Base-by-base conservation (phyloP, 1,140 invertebrate species). In the Orchestia grillus region DNA sequence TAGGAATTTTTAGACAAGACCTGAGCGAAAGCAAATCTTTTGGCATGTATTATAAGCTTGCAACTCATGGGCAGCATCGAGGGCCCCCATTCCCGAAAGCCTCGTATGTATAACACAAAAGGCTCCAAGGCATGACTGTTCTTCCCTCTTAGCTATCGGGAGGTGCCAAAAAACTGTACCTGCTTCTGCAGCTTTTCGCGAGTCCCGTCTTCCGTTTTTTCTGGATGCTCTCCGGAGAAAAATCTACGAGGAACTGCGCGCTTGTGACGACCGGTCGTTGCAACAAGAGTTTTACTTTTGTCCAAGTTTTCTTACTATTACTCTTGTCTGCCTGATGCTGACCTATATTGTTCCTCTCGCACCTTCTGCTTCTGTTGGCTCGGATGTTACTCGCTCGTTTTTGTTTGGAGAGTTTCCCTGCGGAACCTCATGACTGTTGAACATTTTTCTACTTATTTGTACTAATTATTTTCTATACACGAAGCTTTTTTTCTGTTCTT, bases 31-130 rank as follows among this genome's bases (percentile, higher is more conserved):
- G 62, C 11, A 90, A 90, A 44, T 90, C 88, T 90, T 90, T 90
- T 1, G 41, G n/a, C 41, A 90, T 90, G 88, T 41, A 90, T 90
- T 90, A 90, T 90, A 43, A 90, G 88, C 88, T 44, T 42, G 6
- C 43, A 90, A 90, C 88, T 90, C 43, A 42, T 90, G 88, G 42
- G 43, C 28, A 90, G 41, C 43, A 90, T 90, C 43, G 15, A 77
- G 41, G n/a, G 88, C 88, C 42, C 11, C 15, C 42, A 43, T 90
- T 90, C 88, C 28, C 88, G n/a, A 90, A 41, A 90, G 36, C 88
- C 88, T 90, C 88, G 88, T 90, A 90, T 42, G 88, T 90, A 90
- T 90, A 90, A 90, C 88, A 90, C 41, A 90, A 90, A 90, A 90
- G 88, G 36, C 42, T 90, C 43, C 88, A 42, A 90, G 88, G 36